Evolutionary conservation across 2,888 invertebrate genomes (phyloP), one percentile per base, ranked within the genome.

Genomic region (Acanthoscelides obtectus): DNA sequence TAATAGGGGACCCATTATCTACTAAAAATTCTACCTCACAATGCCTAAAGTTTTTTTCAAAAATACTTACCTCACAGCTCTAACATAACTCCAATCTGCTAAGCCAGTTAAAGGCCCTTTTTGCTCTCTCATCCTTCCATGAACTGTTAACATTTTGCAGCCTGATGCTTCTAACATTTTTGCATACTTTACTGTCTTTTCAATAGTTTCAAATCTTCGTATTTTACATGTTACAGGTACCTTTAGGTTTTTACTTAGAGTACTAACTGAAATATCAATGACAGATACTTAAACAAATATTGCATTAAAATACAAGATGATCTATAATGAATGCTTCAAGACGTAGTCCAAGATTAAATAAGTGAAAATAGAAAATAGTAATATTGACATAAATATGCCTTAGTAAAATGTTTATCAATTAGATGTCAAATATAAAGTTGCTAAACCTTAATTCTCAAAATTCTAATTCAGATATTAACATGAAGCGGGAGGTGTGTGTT

Each of bases 161-260:
- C 99, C 97, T 69, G 99, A 95, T n/a, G 88, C 87, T 86, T 98
- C 98, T 76, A 99, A 86, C 96, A 98, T 96, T 86, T 93, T 88
- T 3, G 98, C 99, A 89, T 99, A 99, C 72, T 91, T 86, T 20
- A 99, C 90, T 0, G 99, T 97, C 84, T 92, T 95, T 67, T 92
- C 89, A 67, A 95, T 87, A 81, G 92, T 93, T 71, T 94, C 91
- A 87, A 97, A 98, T 75, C 98, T 90, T 78, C 99, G 90, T 68
- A 99, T 93, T 88, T 99, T 99, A 85, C 98, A 98, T 20, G 98
- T 97, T n/a, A 99, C 92, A 65, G 99, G 98, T 72, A 98, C 89
- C 74, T 90, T 88, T 6, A 96, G 88, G 76, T 91, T 89, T 80
- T 88, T 86, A 75, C 90, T 90, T 83, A 95, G 88, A 5, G 90